Evolutionary conservation across 2,797 vertebrate species (phyloP), one percentile per base, ranked within the genome.

Genomic region (Danio kyathit): DNA sequence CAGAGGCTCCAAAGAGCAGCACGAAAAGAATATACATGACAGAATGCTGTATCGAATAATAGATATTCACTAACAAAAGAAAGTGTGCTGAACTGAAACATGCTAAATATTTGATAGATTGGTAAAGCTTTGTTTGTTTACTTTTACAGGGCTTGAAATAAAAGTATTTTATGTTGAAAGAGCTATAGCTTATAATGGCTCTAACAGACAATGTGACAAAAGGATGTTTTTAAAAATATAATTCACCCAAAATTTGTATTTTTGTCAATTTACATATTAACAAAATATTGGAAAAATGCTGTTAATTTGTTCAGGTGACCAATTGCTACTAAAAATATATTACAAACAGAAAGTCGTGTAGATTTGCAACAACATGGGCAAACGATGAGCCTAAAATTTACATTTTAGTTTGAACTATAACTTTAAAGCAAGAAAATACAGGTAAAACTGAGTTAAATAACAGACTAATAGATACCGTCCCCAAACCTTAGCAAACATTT

Each of bases 81-180:
- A 17, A 19, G 13, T 1, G 12, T 16, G 38, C 10, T 56, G 4
- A 29, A 56, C n/a, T 52, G 56, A 59, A 38, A 56, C 51, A 54
- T 13, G 13, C 8, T 69, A 76, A 66, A 76, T 57, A 65, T 54
- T 76, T 65, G 8, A 40, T 10, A 52, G 46, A 72, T 74, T 40
- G n/a, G 54, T 10, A 16, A 6, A 57, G 5, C 29, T 29, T 29
- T 29, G 29, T 29, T 29, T 29, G 29, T 29, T 29, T 29, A 29
- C 29, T 29, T 29, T 29, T 3, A 29, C 29, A 29, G 29, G 29
- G 29, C 29, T 29, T 29, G 3, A 29, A 29, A 29, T 29, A 29
- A 29, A 29, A 29, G 12, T 13, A n/a, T 54, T 65, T 44, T 51
- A 49, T 38, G 13, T 60, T 74, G 10, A 63, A 6, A 43, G 54